These are phyloP conservation scores for Trinorchestia longiramus DNA, from an alignment of 1,140 invertebrate genomes.

Conservation along the genomic window DNA sequence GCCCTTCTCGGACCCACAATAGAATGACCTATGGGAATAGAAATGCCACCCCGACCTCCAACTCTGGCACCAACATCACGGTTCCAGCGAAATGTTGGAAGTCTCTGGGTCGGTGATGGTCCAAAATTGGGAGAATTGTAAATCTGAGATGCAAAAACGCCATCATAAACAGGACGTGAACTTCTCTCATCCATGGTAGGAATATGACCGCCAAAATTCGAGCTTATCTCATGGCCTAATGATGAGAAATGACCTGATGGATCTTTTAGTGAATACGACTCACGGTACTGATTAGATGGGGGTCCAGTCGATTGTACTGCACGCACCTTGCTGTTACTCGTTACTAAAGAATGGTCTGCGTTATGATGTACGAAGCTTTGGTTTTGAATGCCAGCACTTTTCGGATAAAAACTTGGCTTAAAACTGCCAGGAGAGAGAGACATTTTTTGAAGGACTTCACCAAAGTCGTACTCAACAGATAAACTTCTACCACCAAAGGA, in stretches of 20 bases:
- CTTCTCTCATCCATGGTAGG: neutral
- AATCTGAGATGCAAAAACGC: neutral
- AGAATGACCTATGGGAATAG: neutral
- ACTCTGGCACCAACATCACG: neutral
- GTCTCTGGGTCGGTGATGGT: neutral
- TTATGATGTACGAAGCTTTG: neutral
- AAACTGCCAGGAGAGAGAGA: neutral
- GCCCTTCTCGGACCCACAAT: neutral
- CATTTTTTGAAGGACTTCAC: neutral
- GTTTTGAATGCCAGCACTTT: neutral
- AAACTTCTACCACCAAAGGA: neutral
- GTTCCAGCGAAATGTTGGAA: neutral
- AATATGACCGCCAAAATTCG: neutral
- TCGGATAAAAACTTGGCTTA: neutral
- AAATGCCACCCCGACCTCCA: neutral
- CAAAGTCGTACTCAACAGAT: neutral
- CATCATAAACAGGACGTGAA: neutral
- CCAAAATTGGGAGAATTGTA: neutral
- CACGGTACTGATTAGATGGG: neutral
- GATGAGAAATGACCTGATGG: neutral
- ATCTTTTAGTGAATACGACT: neutral
- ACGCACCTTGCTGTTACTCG: neutral
- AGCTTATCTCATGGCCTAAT: too few species aligned
- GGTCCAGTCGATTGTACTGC: neutral
- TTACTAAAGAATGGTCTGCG: neutral